phyloP scores from a whole-genome alignment of 2,797 vertebrate species.

The Streptopelia turtur region DNA sequence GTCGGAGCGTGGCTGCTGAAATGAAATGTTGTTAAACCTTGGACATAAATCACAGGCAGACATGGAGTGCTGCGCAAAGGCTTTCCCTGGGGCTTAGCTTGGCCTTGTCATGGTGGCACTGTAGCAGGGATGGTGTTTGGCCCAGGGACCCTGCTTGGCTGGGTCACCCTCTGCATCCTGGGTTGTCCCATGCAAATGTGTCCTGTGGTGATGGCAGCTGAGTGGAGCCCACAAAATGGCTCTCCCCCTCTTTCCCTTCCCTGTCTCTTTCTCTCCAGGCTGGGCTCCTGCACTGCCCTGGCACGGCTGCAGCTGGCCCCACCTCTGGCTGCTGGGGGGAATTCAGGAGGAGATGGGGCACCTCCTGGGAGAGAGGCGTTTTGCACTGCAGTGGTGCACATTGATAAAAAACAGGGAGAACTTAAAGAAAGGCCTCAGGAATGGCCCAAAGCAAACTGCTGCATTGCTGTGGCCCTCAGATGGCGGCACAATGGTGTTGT shows the following conservation, averaged over 20 bases:
- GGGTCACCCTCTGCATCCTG: neutral
- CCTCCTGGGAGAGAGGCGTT: neutral
- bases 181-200: neutral
- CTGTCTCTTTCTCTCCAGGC: neutral
- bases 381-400: neutral
- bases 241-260: neutral
- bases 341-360: neutral
- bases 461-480: neutral
- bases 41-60: neutral
- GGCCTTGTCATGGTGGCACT: neutral
- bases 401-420: neutral
- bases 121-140: neutral
- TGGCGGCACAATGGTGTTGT: neutral
- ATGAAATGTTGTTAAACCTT: neutral
- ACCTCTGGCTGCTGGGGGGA: fast-evolving
- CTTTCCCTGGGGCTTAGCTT: neutral
- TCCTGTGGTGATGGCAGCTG: neutral
- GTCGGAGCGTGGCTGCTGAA: neutral
- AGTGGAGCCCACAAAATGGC: neutral
- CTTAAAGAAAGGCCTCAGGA: neutral
- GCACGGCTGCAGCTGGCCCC: neutral
- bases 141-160: neutral
- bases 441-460: neutral
- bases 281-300: neutral
- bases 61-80: fast-evolving